These are phyloP conservation scores for Clarias magur DNA, from an alignment of 2,113 vertebrate genomes.

Conservation along the genomic window DNA sequence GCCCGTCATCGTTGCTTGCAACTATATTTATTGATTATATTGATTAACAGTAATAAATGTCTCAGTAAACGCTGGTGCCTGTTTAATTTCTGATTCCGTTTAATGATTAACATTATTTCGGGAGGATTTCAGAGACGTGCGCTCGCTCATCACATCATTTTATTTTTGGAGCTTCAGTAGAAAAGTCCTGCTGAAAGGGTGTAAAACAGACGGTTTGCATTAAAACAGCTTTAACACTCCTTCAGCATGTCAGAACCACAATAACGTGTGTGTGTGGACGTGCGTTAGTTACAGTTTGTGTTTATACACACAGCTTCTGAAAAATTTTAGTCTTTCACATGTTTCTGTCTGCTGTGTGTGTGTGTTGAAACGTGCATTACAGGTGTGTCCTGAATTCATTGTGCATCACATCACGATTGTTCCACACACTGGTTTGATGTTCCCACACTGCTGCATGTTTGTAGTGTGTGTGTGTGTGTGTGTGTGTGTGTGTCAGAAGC, in stretches of 20 bases:
- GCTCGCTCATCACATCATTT: neutral
- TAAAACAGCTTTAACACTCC: neutral
- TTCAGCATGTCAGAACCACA: neutral
- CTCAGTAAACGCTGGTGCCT: no score
- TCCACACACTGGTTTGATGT: neutral
- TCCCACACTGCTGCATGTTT: neutral
- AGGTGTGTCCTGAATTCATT: neutral
- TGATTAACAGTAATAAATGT: neutral
- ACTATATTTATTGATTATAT: no score
- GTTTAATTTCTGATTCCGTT: neutral
- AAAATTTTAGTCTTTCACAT: neutral
- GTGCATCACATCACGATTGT: neutral
- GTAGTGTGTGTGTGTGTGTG: neutral
- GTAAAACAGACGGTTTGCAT: neutral
- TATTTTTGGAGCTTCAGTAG: slow-evolving; percentile 8
- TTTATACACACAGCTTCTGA: neutral
- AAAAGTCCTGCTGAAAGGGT: neutral
- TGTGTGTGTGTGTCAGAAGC: slow-evolving; percentile 71
- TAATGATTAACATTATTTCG: neutral
- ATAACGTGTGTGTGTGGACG: neutral
- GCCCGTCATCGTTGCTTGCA: no score
- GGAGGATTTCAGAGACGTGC: neutral
- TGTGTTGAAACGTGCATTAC: neutral
- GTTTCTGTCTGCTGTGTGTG: neutral
- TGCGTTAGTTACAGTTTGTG: neutral